phyloP scores from a whole-genome alignment of 2,113 vertebrate genomes.

The Mirza zaza region DNA sequence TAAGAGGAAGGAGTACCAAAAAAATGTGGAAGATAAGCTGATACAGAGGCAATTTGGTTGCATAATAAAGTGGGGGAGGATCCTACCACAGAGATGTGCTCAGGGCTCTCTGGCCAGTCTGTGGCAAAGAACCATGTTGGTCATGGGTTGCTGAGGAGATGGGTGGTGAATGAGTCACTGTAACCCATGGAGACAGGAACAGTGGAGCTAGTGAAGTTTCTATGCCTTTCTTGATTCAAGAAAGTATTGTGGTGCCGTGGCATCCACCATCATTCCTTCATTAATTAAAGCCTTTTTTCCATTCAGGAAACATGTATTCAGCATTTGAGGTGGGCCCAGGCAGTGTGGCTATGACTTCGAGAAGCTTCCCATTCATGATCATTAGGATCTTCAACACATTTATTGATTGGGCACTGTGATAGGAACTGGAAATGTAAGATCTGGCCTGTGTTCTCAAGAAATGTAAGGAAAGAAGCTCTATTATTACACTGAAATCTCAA shows the following conservation, averaged over 20 bases:
- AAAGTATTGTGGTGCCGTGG: not conserved
- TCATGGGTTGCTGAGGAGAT: not conserved
- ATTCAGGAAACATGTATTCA: not conserved
- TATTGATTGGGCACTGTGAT: not conserved
- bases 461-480: not conserved
- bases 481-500: slow-evolving; percentile 1
- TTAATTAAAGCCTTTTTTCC: not conserved
- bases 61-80: not conserved
- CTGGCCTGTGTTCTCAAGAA: not conserved
- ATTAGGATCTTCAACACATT: not conserved
- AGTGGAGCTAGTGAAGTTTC: not conserved
- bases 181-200: not conserved
- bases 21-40: no score
- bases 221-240: not conserved
- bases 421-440: not conserved
- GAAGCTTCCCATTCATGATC: not conserved
- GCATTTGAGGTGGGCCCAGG: not conserved
- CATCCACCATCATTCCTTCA: not conserved
- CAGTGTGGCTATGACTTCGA: not conserved
- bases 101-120: not conserved
- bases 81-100: not conserved
- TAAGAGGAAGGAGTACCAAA: no score
- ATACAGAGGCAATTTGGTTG: no score
- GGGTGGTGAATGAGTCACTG: not conserved
- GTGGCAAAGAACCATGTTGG: not conserved